These are phyloP conservation scores for Melitaea athalia DNA, from an alignment of 2,888 invertebrate species.

Conservation along the genomic window DNA sequence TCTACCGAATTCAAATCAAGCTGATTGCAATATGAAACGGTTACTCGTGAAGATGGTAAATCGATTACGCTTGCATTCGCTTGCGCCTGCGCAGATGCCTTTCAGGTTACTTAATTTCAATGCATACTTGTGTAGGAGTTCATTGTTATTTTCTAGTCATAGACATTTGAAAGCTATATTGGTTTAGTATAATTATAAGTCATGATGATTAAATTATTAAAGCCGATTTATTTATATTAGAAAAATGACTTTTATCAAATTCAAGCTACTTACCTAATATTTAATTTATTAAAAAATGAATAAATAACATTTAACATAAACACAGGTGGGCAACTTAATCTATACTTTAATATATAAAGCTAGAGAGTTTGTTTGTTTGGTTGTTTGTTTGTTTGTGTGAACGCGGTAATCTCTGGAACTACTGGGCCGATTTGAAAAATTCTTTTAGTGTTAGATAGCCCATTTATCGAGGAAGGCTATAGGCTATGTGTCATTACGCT, in stretches of 20 bases:
- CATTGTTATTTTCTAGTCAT: constrained; percentile 29
- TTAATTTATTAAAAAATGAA: no score
- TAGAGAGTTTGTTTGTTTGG: no score
- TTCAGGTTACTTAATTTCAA: constrained; percentile 31
- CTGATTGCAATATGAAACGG: constrained; percentile 31
- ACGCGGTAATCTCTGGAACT: no score
- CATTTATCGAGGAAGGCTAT: no score
- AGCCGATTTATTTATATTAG: background rate
- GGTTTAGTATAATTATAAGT: constrained; percentile 4
- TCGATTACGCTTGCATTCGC: constrained; percentile 30
- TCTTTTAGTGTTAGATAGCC: no score
- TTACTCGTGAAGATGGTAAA: constrained; percentile 29
- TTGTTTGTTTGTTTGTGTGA: no score
- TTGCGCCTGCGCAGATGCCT: constrained; percentile 33
- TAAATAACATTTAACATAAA: no score
- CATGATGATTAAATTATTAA: background rate
- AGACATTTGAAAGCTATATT: constrained; percentile 19
- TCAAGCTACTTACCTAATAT: no score
- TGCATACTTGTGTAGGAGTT: constrained; percentile 33
- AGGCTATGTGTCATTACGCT: no score
- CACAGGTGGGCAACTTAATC: no score
- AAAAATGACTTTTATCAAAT: background rate
- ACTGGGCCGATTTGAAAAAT: no score
- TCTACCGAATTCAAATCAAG: constrained; percentile 17
- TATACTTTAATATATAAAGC: no score